These are phyloP conservation scores for Callocephalon fimbriatum DNA, from an alignment of 2,113 vertebrate genomes.

Conservation along the genomic window DNA sequence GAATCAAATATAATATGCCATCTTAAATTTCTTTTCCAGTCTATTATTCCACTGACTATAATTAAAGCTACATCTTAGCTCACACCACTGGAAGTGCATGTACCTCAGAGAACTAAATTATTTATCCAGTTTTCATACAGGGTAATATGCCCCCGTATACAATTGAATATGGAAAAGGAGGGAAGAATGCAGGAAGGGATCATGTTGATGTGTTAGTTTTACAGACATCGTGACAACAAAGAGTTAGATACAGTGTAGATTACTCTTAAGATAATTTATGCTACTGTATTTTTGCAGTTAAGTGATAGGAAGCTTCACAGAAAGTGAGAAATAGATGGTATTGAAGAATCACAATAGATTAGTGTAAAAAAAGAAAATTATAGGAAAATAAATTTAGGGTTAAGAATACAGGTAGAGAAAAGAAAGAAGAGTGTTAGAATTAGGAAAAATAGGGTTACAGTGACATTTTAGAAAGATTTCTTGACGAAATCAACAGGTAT, in stretches of 20 bases:
- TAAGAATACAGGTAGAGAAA: background rate
- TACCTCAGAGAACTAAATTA: background rate
- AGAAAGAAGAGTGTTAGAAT: background rate
- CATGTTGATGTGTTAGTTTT: background rate
- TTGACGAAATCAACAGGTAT: fast-evolving
- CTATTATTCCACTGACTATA: background rate
- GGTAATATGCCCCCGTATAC: fast-evolving
- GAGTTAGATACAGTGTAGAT: background rate
- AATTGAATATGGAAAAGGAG: background rate
- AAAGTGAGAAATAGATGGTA: background rate
- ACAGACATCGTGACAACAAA: background rate
- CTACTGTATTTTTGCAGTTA: background rate
- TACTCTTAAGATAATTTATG: background rate
- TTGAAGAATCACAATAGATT: background rate
- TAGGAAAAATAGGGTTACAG: background rate
- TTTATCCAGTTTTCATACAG: background rate
- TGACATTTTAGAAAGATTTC: background rate
- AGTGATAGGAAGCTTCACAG: background rate
- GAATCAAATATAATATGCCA: background rate
- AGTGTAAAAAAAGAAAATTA: background rate
- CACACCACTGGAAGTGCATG: background rate
- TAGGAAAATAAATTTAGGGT: background rate
- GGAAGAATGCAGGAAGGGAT: background rate
- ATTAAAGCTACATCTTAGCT: background rate
- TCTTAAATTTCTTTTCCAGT: background rate